Conservation (phyloP, 2,113 vertebrate species). For the Muntiacus muntjak region DNA sequence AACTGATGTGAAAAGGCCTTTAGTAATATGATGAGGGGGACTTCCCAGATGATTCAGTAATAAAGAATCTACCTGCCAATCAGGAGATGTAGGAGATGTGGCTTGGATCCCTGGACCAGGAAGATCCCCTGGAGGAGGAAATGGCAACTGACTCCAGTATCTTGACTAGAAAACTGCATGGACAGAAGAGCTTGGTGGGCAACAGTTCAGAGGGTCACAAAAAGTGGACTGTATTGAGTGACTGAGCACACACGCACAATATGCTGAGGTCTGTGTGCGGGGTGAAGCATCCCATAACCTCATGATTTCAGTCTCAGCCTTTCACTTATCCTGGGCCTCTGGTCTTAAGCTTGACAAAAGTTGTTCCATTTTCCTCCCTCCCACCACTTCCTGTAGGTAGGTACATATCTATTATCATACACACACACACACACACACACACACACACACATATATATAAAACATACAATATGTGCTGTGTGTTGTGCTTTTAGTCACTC, state of each 20-base stretch:
- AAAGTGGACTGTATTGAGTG: not conserved
- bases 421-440: too few species aligned
- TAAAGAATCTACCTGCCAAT: not conserved
- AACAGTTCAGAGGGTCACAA: not conserved
- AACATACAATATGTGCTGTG: not conserved
- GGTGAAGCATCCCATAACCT: not conserved
- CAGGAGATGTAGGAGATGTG: not conserved
- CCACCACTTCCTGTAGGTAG: not conserved
- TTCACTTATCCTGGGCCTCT: not conserved
- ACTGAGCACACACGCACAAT: accelerated
- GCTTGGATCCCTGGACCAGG: not conserved
- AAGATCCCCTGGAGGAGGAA: not conserved
- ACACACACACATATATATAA: too few species aligned
- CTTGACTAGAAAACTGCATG: not conserved
- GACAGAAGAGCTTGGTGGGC: not conserved
- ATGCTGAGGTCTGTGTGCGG: not conserved
- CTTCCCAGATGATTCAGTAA: not conserved
- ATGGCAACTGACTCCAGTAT: not conserved
- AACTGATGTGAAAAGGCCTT: not conserved
- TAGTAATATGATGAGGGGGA: not conserved
- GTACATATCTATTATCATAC: not conserved
- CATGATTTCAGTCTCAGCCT: not conserved
- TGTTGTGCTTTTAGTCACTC: not conserved
- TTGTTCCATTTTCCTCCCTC: not conserved
- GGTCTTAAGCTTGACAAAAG: not conserved